These are phyloP conservation scores for Cranoglanis bouderius DNA, from an alignment of 2,113 vertebrate genomes.

Conservation along the genomic window DNA sequence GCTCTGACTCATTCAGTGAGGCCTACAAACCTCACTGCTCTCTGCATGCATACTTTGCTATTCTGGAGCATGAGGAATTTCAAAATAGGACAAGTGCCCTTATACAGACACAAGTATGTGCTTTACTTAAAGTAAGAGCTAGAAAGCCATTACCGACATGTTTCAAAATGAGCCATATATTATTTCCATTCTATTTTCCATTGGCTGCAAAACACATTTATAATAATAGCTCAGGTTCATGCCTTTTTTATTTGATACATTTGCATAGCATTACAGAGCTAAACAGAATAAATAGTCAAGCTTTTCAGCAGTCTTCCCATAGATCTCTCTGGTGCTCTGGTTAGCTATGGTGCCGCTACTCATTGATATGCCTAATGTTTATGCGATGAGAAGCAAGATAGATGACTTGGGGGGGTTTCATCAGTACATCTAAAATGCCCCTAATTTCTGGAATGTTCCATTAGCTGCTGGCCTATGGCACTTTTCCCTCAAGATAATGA, in stretches of 20 bases:
- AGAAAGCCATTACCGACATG: constrained; percentile 49
- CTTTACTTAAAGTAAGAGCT: constrained; percentile 39
- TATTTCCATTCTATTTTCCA: not conserved
- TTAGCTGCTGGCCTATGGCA: constrained; percentile 48
- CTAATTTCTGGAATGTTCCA: constrained; percentile 53
- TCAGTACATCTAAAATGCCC: constrained; percentile 47
- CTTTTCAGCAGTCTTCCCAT: constrained; percentile 45
- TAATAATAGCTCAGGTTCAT: constrained; percentile 24
- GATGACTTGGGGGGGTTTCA: constrained; percentile 51
- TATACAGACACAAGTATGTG: constrained; percentile 26
- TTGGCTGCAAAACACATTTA: not conserved
- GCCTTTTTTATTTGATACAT: constrained; percentile 32
- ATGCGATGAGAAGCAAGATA: constrained; percentile 50
- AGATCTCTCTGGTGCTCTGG: constrained; percentile 53
- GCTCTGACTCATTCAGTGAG: constrained; percentile 32
- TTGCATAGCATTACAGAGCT: constrained; percentile 33
- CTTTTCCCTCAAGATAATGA: constrained; percentile 47
- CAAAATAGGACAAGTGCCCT: constrained; percentile 37
- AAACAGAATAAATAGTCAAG: constrained; percentile 41
- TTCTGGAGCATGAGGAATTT: constrained; percentile 45
- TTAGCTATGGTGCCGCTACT: constrained; percentile 58
- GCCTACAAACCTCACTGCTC: not conserved
- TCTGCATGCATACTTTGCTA: constrained; percentile 26
- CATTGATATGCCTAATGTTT: constrained; percentile 63
- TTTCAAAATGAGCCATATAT: constrained; percentile 10